A percentile compares a stretch with the other conserved stretches of the same genome.
These are phyloP conservation scores for Suillia variegata DNA, from an alignment of 2,888 invertebrate genomes.

Conservation along the genomic window DNA sequence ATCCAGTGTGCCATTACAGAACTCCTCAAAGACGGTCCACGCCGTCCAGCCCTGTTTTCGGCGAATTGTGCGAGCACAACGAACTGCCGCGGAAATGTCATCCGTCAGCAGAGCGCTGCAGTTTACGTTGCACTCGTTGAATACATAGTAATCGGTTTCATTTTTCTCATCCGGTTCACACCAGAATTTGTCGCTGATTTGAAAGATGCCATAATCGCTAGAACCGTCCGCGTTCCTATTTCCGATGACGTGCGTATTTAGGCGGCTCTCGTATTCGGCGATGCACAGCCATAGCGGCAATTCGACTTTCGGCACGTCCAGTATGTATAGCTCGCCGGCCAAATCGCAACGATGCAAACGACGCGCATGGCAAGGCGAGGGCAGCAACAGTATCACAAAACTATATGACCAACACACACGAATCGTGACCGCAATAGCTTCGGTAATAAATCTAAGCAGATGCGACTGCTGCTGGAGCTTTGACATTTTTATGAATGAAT, in stretches of 20 bases:
- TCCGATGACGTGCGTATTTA: slow-evolving; percentile 62
- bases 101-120: slow-evolving; percentile 52
- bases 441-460: too few relatives aligned
- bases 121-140: slow-evolving; percentile 53
- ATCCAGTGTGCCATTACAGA: slow-evolving; percentile 45
- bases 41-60: slow-evolving; percentile 56
- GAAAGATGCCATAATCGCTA: slow-evolving; percentile 59
- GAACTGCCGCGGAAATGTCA: slow-evolving; percentile 50
- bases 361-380: slow-evolving; percentile 26
- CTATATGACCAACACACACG: too few relatives aligned
- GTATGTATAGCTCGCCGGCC: slow-evolving; percentile 51
- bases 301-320: slow-evolving; percentile 51
- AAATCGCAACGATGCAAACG: slow-evolving; percentile 50
- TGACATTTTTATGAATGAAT: slow-evolving; percentile 1
- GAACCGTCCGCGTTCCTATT: slow-evolving; percentile 63
- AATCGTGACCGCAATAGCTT: too few relatives aligned
- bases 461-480: too few relatives aligned
- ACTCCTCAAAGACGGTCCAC: slow-evolving; percentile 54
- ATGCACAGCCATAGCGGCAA: slow-evolving; percentile 53
- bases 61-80: slow-evolving; percentile 50
- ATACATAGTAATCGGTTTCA: slow-evolving; percentile 36
- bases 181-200: slow-evolving; percentile 60
- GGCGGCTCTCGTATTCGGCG: slow-evolving; percentile 53
- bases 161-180: slow-evolving; percentile 43
- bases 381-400: background rate